phyloP scores from a whole-genome alignment of 2,888 invertebrate species.

The Tenodera sinensis region DNA sequence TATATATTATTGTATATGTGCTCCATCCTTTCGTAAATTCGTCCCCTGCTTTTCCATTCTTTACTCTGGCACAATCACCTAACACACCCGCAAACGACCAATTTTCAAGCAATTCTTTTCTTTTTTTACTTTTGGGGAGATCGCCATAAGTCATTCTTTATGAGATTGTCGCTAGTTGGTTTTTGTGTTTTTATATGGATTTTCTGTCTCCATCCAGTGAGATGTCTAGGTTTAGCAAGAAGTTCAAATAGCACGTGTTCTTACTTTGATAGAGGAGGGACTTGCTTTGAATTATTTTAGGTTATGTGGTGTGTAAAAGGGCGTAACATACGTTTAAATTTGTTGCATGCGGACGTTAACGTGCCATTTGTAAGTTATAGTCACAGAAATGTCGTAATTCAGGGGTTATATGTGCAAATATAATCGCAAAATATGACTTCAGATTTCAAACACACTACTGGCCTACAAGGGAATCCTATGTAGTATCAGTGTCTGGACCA shows the following conservation, averaged over 20 bases:
- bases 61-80: neutral
- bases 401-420: no score
- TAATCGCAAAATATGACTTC: no score
- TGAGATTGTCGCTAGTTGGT: neutral
- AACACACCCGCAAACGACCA: constrained; percentile 20
- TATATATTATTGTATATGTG: neutral
- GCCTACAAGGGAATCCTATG: no score
- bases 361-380: no score
- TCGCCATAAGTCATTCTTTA: neutral
- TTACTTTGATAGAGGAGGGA: neutral
- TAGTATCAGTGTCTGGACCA: no score
- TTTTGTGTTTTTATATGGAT: neutral
- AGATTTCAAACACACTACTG: no score
- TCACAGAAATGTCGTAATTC: no score
- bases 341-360: neutral
- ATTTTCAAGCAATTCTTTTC: constrained; percentile 17
- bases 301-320: neutral
- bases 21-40: neutral
- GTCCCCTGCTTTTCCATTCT: neutral
- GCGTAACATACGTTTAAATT: neutral
- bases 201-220: neutral
- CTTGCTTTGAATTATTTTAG: neutral
- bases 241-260: neutral
- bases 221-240: neutral
- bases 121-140: neutral